Percentiles rank a stretch among this genome's conserved stretches.
Conservation (phyloP, 2,113 vertebrate species). For the Illadopsis cleaveri region DNA sequence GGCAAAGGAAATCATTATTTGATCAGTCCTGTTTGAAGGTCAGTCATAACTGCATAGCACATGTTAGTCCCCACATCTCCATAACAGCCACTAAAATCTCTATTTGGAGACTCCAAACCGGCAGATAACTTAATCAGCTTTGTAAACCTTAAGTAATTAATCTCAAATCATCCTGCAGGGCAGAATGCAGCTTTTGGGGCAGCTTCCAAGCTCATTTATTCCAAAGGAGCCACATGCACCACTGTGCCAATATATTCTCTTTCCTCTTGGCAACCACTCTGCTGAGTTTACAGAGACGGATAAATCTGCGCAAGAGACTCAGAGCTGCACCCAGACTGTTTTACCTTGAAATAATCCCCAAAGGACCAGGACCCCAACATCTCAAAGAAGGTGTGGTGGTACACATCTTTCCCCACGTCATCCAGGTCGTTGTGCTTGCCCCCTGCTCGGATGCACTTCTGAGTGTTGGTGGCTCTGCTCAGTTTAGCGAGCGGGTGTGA, state of each 20-base stretch:
- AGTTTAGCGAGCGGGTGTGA: conserved; percentile 93
- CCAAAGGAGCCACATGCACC: background rate
- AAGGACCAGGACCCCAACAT: conserved; percentile 99
- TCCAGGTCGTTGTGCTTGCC: conserved; percentile 98
- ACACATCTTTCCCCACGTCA: conserved; percentile 97
- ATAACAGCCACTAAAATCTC: background rate
- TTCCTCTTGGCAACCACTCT: background rate
- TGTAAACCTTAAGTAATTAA: background rate
- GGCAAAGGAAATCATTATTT: background rate
- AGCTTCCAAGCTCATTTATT: background rate
- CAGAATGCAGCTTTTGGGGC: too few species aligned
- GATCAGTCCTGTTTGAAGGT: background rate
- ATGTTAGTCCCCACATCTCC: background rate
- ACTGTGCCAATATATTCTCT: background rate
- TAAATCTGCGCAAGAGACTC: background rate
- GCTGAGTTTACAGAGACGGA: rapidly evolving
- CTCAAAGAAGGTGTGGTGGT: conserved; percentile 99
- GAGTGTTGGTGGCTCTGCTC: conserved; percentile 91
- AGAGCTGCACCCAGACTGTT: background rate
- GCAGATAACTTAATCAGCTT: background rate
- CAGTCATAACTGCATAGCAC: background rate
- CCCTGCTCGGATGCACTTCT: conserved; percentile 96
- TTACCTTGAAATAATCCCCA: conserved; percentile 98
- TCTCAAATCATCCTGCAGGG: background rate
- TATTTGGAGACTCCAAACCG: background rate